Conservation (phyloP, 2,113 vertebrate genomes). For the Typhlomys cinereus region DNA sequence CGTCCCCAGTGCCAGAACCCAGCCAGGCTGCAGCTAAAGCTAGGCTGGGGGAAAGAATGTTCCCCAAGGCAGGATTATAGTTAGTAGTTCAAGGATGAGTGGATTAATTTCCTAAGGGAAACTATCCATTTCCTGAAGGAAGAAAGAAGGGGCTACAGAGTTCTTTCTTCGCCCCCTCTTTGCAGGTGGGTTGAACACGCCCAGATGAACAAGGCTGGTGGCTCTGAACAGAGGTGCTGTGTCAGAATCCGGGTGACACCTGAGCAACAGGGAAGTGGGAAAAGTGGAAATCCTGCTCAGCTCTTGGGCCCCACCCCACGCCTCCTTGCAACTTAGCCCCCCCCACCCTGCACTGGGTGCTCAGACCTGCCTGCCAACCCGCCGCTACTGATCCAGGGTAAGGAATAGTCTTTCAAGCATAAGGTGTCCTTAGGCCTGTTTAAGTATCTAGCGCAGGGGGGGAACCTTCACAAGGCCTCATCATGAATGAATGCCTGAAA, state of each 20-base stretch:
- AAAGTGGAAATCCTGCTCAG: not conserved
- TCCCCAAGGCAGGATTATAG: not conserved
- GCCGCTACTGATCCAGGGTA: not conserved
- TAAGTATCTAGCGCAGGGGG: not conserved
- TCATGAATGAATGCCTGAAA: fast-evolving
- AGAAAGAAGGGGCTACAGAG: not conserved
- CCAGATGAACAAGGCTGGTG: not conserved
- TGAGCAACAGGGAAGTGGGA: fast-evolving
- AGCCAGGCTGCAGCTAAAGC: not conserved
- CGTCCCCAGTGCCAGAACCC: fast-evolving
- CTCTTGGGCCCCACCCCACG: fast-evolving
- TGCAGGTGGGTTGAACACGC: not conserved
- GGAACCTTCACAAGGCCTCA: no score
- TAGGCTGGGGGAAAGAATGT: not conserved
- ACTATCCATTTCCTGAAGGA: not conserved
- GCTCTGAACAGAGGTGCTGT: not conserved
- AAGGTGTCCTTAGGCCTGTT: not conserved
- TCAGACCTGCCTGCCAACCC: not conserved
- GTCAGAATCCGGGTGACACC: fast-evolving
- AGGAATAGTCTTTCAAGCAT: not conserved
- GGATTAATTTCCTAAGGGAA: not conserved
- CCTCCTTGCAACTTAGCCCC: not conserved
- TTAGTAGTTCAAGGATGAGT: not conserved
- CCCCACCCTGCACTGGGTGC: not conserved
- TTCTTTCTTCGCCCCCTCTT: not conserved